A percentile compares a stretch with the other conserved stretches of the same genome.
These are phyloP conservation scores for Eupithecia tripunctaria DNA, from an alignment of 2,888 invertebrate genomes.

Conservation along the genomic window DNA sequence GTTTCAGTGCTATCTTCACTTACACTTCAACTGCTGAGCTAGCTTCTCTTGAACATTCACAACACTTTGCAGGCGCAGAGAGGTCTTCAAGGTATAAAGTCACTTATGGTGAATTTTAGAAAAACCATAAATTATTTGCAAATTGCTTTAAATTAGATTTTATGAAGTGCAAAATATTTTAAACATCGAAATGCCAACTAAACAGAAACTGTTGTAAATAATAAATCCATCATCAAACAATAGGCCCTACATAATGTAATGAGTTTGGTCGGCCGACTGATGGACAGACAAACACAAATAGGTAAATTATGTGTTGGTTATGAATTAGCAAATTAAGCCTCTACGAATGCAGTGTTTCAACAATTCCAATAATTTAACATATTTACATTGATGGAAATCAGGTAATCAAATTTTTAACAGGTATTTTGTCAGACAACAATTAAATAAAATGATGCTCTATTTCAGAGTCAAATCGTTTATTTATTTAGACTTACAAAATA, in stretches of 20 bases:
- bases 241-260: slow-evolving; percentile 7
- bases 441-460: not conserved
- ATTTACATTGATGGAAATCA: not conserved
- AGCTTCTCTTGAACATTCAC: not conserved
- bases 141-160: not conserved
- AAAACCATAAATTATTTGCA: not conserved
- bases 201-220: not conserved
- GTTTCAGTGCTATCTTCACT: not conserved
- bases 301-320: slow-evolving; percentile 12
- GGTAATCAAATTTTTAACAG: not conserved
- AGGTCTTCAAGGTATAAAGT: not conserved
- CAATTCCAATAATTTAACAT: not conserved
- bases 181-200: not conserved
- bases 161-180: not conserved
- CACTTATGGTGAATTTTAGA: not conserved
- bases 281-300: slow-evolving; percentile 12
- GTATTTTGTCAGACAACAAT: not conserved
- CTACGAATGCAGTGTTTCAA: not conserved
- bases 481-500: too few relatives aligned
- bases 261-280: slow-evolving; percentile 4
- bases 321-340: slow-evolving; percentile 15
- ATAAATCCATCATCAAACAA: slow-evolving; percentile 4
- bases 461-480: too few relatives aligned
- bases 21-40: not conserved
- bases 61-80: not conserved